Evolutionary conservation across 2,113 vertebrate genomes (phyloP).

Genomic region (Hymenochirus boettgeri): DNA sequence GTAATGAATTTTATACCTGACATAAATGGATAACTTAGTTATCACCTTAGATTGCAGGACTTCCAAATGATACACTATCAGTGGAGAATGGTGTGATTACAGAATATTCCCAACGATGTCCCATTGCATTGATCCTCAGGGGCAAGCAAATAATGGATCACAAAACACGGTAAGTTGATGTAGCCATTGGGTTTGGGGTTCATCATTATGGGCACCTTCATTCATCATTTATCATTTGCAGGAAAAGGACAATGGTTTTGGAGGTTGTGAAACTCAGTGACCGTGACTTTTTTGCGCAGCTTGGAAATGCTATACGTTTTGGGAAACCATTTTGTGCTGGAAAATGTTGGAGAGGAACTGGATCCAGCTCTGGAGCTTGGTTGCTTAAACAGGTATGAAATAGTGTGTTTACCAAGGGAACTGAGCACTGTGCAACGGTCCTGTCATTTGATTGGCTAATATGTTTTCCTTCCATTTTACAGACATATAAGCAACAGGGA

Average conservation of each 20-base stretch:
- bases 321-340: conserved; percentile 84
- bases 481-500: conserved; percentile 86
- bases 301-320: conserved; percentile 82
- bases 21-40: neutral
- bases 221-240: conserved; percentile 44
- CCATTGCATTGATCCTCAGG: conserved; percentile 87
- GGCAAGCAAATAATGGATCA: conserved; percentile 90
- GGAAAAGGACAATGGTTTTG: conserved; percentile 73
- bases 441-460: neutral
- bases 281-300: conserved; percentile 75
- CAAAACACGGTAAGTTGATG: conserved; percentile 75
- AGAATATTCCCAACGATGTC: conserved; percentile 75
- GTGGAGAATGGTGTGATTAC: conserved; percentile 84
- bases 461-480: neutral
- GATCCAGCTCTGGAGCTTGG: conserved; percentile 80
- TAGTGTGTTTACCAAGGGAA: too few relatives aligned
- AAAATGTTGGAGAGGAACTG: conserved; percentile 83
- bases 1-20: too few relatives aligned
- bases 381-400: conserved; percentile 73
- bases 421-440: neutral
- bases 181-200: neutral
- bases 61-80: conserved; percentile 79
- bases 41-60: conserved; percentile 69
- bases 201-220: neutral
- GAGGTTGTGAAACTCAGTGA: conserved; percentile 79